Evolutionary conservation across 2,113 vertebrate genomes (phyloP).

Genomic region (Lycaon pictus): DNA sequence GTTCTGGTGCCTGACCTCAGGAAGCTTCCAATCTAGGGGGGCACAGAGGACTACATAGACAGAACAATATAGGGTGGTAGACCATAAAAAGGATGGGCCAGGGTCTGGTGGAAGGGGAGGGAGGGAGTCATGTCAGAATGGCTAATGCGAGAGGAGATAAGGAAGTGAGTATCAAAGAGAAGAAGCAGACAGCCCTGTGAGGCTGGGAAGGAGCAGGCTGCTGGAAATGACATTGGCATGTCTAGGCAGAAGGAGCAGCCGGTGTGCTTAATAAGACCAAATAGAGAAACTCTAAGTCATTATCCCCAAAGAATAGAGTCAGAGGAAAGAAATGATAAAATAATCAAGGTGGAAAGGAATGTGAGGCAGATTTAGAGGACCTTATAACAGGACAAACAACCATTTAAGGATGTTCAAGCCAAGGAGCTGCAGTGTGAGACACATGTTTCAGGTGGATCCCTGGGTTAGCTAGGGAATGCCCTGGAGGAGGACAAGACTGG

Average conservation of each 20-base stretch:
- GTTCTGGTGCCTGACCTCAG: not conserved
- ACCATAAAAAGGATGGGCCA: not conserved
- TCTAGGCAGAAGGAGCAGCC: not conserved
- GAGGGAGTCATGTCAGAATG: not conserved
- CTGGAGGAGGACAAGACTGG: not conserved
- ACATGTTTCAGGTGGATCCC: not conserved
- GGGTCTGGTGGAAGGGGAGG: not conserved
- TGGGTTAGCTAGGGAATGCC: not conserved
- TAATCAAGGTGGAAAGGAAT: not conserved
- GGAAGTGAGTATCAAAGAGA: not conserved
- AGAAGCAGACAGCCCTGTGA: not conserved
- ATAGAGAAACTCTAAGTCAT: not conserved
- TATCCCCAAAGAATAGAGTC: not conserved
- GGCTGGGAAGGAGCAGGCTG: fast-evolving
- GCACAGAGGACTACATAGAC: not conserved
- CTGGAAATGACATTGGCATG: not conserved
- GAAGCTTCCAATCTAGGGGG: not conserved
- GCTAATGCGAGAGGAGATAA: not conserved
- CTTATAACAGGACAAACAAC: not conserved
- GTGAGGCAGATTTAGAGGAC: not conserved
- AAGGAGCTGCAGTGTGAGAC: not conserved
- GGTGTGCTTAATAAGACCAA: not conserved
- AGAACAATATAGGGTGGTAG: not conserved
- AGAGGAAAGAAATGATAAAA: not conserved
- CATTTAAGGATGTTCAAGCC: not conserved